phyloP scores from a whole-genome alignment of 2,113 vertebrate genomes.

The Anhinga anhinga region DNA sequence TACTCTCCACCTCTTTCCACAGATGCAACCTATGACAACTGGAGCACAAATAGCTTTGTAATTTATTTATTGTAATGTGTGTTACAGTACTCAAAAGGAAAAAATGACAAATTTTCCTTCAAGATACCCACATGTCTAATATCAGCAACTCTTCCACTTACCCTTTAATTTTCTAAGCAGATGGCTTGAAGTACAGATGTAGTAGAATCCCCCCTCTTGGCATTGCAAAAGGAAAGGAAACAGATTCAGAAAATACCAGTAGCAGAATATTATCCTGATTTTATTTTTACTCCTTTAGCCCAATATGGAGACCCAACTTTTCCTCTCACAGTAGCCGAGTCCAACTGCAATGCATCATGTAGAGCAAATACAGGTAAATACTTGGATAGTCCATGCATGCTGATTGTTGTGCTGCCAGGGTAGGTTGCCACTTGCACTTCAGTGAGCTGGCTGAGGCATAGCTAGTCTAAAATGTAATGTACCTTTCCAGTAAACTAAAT shows the following conservation, averaged over 20 bases:
- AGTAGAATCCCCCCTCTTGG: not conserved
- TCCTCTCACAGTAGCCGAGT: not conserved
- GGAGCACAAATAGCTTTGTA: not conserved
- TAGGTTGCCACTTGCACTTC: not conserved
- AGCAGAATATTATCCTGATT: not conserved
- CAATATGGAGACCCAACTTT: not conserved
- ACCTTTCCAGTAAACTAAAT: not conserved
- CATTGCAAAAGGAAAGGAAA: not conserved
- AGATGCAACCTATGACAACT: fast-evolving
- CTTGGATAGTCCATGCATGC: not conserved
- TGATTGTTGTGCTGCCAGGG: not conserved
- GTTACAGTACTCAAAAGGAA: not conserved
- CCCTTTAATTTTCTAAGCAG: not conserved
- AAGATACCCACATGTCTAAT: not conserved
- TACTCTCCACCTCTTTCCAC: not conserved
- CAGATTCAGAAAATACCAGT: not conserved
- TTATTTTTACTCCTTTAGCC: not conserved
- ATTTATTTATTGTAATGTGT: not conserved
- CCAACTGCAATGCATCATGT: not conserved
- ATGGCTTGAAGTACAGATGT: not conserved
- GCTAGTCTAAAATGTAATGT: not conserved
- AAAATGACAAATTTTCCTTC: not conserved
- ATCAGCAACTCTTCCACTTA: not conserved
- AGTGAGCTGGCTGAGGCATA: not conserved
- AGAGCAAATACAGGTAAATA: not conserved